phyloP scores from a whole-genome alignment of 2,888 invertebrate genomes.

The Caenorhabditis auriculariae region DNA sequence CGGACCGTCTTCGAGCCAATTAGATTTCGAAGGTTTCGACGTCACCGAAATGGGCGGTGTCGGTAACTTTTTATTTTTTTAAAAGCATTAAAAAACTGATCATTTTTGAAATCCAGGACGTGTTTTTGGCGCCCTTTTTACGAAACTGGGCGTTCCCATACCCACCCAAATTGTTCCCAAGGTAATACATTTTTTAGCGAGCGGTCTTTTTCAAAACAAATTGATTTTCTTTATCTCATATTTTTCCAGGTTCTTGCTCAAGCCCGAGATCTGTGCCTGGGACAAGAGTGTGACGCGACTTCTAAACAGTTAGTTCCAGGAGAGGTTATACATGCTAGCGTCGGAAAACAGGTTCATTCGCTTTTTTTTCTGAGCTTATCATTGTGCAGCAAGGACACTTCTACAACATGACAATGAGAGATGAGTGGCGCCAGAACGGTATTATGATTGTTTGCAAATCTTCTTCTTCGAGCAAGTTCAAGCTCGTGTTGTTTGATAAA shows the following conservation, averaged over 20 bases:
- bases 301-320: slow-evolving; percentile 48
- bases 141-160: slow-evolving; percentile 63
- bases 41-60: slow-evolving; percentile 62
- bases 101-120: slow-evolving; percentile 40
- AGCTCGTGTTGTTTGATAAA: slow-evolving; percentile 62
- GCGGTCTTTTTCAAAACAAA: too few relatives aligned
- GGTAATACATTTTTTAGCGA: slow-evolving; percentile 3
- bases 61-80: slow-evolving; percentile 30
- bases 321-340: slow-evolving; percentile 36
- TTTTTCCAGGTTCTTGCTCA: slow-evolving; percentile 46
- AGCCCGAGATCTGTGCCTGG: slow-evolving; percentile 53
- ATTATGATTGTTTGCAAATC: slow-evolving; percentile 59
- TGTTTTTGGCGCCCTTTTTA: slow-evolving; percentile 63
- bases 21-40: slow-evolving; percentile 62
- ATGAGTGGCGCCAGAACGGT: slow-evolving; percentile 48
- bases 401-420: slow-evolving; percentile 50
- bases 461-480: slow-evolving; percentile 61
- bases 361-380: not conserved
- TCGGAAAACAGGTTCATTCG: slow-evolving; percentile 49
- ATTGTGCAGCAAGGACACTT: slow-evolving; percentile 56
- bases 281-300: slow-evolving; percentile 27
- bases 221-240: not conserved
- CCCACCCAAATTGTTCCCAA: slow-evolving; percentile 63
- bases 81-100: not conserved
- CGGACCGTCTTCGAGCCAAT: slow-evolving; percentile 56